Base-by-base conservation (phyloP, 2,113 vertebrate species). In the Cyprinodon brontotheroides region DNA sequence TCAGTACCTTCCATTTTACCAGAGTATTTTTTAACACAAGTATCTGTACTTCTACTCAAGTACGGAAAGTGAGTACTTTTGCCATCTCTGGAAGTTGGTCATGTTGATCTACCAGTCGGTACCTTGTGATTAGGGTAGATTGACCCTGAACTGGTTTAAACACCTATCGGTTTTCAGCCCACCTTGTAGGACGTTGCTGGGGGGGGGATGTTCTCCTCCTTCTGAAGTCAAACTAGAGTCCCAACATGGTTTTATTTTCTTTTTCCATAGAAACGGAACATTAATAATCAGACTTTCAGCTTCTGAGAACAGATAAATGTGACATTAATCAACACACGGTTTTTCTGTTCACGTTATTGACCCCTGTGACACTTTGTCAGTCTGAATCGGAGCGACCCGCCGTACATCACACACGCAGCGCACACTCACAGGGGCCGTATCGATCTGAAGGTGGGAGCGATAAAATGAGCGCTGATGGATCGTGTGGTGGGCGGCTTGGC, bases 391-490 rank as follows among this genome's bases (percentile, higher is more conserved):
- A 48, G 79, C 0, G 45, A 57, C 40, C 61, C 11, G 61, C 48
- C 61, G 45, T 60, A 62, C 65, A 53, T 65, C 77, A 73, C 72
- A 67, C 39, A 69, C 15, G 57, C 64, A 68, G 39, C 68, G 48
- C 39, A 53, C 17, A n/a, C 17, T n/a, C 61, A 68, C 50, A 57
- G 50, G 6, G 20, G 17, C 43, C 20, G 47, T 73, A 90, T 90
- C 68, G 86, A 88, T 88, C 81, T 29, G 78, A 66, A 74, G 86
- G 82, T 72, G 72, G 84, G 70, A 40, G 74, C 65, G 65, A 39
- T 91, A 84, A 89, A 90, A 47, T 50, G 45, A 22, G 74, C 17
- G 60, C 5, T 89, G 89, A 90, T 90, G 84, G 83, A 90, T 89
- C 1, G 40, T 61, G 72, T 11, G 4, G 80, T 74, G 78, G 70